Percentiles rank a stretch among this genome's conserved stretches.
Evolutionary conservation across 1,140 invertebrate species (phyloP).

Genomic region (Drosophila repleta): DNA sequence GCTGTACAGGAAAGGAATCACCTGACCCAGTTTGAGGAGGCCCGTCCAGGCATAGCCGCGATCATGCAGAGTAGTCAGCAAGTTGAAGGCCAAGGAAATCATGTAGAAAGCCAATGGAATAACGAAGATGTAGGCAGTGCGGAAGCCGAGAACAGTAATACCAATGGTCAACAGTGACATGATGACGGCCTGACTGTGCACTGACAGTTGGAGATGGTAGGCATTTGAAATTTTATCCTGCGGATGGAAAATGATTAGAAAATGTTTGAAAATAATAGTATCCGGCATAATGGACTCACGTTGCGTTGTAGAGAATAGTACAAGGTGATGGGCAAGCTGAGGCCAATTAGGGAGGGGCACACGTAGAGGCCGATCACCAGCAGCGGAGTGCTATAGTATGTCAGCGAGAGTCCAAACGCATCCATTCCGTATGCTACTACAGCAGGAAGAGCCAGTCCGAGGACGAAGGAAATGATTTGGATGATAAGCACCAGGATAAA

Average conservation of each 20-base stretch:
- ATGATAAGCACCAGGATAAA: constrained; percentile 51
- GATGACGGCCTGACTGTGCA: constrained; percentile 60
- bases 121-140: constrained; percentile 54
- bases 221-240: constrained; percentile 50
- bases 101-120: constrained; percentile 63
- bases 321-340: constrained; percentile 58
- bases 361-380: constrained; percentile 85
- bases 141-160: constrained; percentile 45
- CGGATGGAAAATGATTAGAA: neutral
- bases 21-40: constrained; percentile 84
- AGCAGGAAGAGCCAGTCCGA: constrained; percentile 84
- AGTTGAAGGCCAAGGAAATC: constrained; percentile 48
- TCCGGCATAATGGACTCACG: constrained; percentile 21
- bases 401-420: constrained; percentile 85
- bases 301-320: constrained; percentile 74
- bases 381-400: constrained; percentile 88
- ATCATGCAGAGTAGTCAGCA: constrained; percentile 57
- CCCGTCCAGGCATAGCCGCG: constrained; percentile 86
- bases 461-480: constrained; percentile 59
- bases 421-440: constrained; percentile 84
- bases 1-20: constrained; percentile 84
- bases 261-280: neutral
- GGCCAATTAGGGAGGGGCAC: constrained; percentile 47
- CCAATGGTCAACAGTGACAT: constrained; percentile 39
- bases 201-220: constrained; percentile 53